Conservation (phyloP, 2,797 vertebrate species). For the Hydrophis major region DNA sequence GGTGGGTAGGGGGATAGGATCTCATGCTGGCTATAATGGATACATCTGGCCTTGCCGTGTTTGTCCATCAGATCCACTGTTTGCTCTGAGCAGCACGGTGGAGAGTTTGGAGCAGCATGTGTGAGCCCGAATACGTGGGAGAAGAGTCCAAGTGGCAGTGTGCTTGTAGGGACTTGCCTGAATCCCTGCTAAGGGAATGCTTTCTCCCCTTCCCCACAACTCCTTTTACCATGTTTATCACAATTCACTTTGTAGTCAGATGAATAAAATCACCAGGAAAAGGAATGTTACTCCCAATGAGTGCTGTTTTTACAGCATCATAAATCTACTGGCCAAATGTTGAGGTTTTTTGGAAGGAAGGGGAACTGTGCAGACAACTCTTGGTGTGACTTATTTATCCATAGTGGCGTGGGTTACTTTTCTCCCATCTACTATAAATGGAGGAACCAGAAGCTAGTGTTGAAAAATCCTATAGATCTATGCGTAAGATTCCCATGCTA, state of each 20-base stretch:
- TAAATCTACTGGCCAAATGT: slow-evolving; percentile 68
- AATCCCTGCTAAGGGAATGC: slow-evolving; percentile 58
- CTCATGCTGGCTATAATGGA: slow-evolving; percentile 68
- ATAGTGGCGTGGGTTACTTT: slow-evolving; percentile 42
- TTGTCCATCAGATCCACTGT: slow-evolving; percentile 62
- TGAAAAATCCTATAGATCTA: neutral
- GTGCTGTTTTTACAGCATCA: slow-evolving; percentile 69
- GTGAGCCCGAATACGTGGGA: slow-evolving; percentile 45
- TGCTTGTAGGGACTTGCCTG: slow-evolving; percentile 55
- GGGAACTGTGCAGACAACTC: slow-evolving; percentile 52
- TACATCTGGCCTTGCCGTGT: slow-evolving; percentile 67
- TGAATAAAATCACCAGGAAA: slow-evolving; percentile 58
- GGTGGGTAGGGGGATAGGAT: neutral
- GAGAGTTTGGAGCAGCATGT: slow-evolving; percentile 48
- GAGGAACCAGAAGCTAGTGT: slow-evolving; percentile 25
- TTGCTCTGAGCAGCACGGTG: slow-evolving; percentile 68
- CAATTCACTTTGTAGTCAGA: slow-evolving; percentile 69
- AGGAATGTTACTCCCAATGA: slow-evolving; percentile 63
- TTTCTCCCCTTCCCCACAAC: slow-evolving; percentile 53
- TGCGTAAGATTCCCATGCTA: neutral
- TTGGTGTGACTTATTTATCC: slow-evolving; percentile 58
- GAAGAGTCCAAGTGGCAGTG: slow-evolving; percentile 31
- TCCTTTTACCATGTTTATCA: slow-evolving; percentile 55
- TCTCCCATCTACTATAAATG: slow-evolving; percentile 18
- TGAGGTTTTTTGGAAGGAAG: slow-evolving; percentile 36